A percentile compares a stretch with the other conserved stretches of the same genome.
These are phyloP conservation scores for Bathynomus jamesi DNA, from an alignment of 1,140 invertebrate species.

Conservation along the genomic window DNA sequence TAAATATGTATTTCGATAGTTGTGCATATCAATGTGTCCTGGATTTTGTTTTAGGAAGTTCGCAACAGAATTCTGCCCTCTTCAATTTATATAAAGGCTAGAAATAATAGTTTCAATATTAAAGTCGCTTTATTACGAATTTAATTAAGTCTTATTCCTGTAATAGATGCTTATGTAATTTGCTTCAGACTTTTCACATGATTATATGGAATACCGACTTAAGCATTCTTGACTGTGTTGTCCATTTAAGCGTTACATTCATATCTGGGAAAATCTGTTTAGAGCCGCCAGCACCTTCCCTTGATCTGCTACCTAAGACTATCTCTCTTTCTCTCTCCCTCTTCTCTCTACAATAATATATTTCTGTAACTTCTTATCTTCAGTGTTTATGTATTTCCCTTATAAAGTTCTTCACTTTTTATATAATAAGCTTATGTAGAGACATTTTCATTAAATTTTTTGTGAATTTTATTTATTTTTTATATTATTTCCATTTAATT, in stretches of 20 bases:
- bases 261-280: neutral
- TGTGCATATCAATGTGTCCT: conserved; percentile 30
- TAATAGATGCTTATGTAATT: too few species aligned
- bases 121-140: neutral
- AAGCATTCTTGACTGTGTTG: neutral
- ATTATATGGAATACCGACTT: neutral
- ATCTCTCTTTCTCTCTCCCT: neutral
- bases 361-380: neutral
- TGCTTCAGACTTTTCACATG: too few species aligned
- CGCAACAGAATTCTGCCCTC: neutral
- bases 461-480: neutral
- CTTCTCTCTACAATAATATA: neutral
- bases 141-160: neutral
- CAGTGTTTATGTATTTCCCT: too few species aligned
- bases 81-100: neutral
- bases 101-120: neutral
- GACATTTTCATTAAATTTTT: neutral
- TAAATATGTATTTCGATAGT: conserved; percentile 39
- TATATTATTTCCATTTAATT: too few species aligned
- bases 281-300: neutral
- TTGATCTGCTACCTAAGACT: neutral
- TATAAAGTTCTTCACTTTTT: neutral
- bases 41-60: neutral
- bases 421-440: neutral
- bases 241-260: neutral